A percentile compares a stretch with the other conserved stretches of the same genome.
phyloP scores from a whole-genome alignment of 2,888 invertebrate genomes.

The Amblyjoppa fuscipennis region DNA sequence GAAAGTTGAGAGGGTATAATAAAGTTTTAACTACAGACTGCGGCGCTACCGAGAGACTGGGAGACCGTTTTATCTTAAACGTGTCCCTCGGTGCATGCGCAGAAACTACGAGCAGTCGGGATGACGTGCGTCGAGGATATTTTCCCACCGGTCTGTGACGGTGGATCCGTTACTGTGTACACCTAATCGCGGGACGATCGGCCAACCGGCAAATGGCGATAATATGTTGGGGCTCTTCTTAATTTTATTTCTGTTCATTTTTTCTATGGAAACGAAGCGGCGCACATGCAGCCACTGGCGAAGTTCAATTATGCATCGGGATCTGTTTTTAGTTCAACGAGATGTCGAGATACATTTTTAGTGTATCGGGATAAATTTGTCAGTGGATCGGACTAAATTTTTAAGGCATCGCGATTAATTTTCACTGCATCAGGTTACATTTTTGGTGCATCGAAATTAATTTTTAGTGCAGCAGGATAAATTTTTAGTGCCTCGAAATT shows the following conservation, averaged over 20 bases:
- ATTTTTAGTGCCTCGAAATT: background rate
- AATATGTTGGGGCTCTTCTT: background rate
- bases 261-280: background rate
- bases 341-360: too few relatives aligned
- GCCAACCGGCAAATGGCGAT: constrained; percentile 5
- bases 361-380: too few relatives aligned
- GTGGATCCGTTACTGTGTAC: background rate
- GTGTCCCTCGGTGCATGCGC: background rate
- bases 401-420: too few relatives aligned
- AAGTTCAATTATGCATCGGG: too few relatives aligned
- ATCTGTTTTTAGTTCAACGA: too few relatives aligned
- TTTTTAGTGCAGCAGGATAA: too few relatives aligned
- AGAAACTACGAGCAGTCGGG: background rate
- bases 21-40: constrained; percentile 8
- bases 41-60: background rate
- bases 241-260: constrained; percentile 8
- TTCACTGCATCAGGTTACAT: too few relatives aligned
- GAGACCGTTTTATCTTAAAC: constrained; percentile 23
- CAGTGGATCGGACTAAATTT: too few relatives aligned
- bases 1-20: background rate
- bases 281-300: too few relatives aligned
- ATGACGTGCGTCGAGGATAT: background rate
- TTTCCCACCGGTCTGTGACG: background rate
- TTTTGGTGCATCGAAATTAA: too few relatives aligned
- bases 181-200: background rate